Conservation (phyloP, 2,888 invertebrate genomes). For the Aradus depressus region DNA sequence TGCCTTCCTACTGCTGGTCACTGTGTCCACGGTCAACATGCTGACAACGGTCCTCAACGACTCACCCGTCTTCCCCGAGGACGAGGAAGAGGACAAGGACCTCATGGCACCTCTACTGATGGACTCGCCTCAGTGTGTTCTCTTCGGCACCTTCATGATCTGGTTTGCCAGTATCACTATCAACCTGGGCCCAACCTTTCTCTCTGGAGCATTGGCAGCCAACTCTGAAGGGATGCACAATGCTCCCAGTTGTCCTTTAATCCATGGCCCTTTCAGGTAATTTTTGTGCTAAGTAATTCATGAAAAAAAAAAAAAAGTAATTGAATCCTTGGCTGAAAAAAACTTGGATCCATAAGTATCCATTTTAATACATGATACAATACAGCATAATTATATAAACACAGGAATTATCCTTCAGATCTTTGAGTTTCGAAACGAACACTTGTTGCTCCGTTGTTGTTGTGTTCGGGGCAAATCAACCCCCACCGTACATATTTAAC, state of each 20-base stretch:
- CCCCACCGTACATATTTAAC: too few species aligned
- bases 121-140: slow-evolving; percentile 80
- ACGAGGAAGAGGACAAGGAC: slow-evolving; percentile 54
- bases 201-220: slow-evolving; percentile 70
- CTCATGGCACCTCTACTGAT: slow-evolving; percentile 60
- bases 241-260: slow-evolving; percentile 72
- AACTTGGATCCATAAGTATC: too few species aligned
- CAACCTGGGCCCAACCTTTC: slow-evolving; percentile 77
- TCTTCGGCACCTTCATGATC: slow-evolving; percentile 85
- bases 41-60: slow-evolving; percentile 76
- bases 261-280: slow-evolving; percentile 60
- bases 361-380: too few species aligned
- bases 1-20: slow-evolving; percentile 74
- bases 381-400: too few species aligned
- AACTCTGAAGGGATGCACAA: slow-evolving; percentile 65
- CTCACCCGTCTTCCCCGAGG: slow-evolving; percentile 74
- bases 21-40: slow-evolving; percentile 84
- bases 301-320: too few species aligned
- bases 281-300: too few species aligned
- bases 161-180: slow-evolving; percentile 88
- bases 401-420: too few species aligned
- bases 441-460: too few species aligned
- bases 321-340: too few species aligned
- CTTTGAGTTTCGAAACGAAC: too few species aligned
- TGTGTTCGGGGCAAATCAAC: too few species aligned